Base-by-base conservation (phyloP, 2,113 vertebrate species). In the Dipodomys merriami region DNA sequence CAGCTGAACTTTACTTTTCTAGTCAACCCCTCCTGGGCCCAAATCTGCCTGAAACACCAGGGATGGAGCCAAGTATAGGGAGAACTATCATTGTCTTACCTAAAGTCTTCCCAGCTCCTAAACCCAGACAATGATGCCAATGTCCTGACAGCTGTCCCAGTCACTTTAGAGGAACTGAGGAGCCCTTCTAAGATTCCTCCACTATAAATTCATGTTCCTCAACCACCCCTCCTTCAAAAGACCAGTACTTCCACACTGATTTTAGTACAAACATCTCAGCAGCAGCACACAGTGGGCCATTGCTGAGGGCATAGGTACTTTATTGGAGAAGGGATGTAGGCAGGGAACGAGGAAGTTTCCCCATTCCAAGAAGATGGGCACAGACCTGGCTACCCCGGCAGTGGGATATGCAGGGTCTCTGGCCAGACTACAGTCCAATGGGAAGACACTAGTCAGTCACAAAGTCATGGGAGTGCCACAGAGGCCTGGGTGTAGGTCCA, bases 391-490 rank as follows among this genome's bases (percentile, higher is more conserved):
- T 95, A 86, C 79, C 89, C 87, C 49, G 72, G 91, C 62, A 85
- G 35, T 71, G 83, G 69, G 90, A 62, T 87, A 11, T 93, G 77
- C n/a, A 82, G 73, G 84, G 64, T 87, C 85, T 96, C 91, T 93
- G 96, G 85, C 95, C 94, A 96, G 95, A 89, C 53, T 74, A 88
- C 71, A 33, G 78, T 94, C 85, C 92, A 94, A 93, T 77, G 80
- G 95, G 94, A 96, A 96, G 96, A 96, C 95, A 96, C 73, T 49
- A 90, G 88, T 94, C 74, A 93, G 83, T 95, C 92, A 96, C 83
- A 83, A 91, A 95, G 82, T 91, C 88, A 96, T 6, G 53, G 67
- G 90, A 77, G 73, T 3, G 90, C 86, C 93, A 93, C 91, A 83
- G 10, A 90, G 94, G 90, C 87, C 91, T 95, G 78, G 87, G 77